Evolutionary conservation across 2,797 vertebrate species (phyloP).

Genomic region (Catharus ustulatus): DNA sequence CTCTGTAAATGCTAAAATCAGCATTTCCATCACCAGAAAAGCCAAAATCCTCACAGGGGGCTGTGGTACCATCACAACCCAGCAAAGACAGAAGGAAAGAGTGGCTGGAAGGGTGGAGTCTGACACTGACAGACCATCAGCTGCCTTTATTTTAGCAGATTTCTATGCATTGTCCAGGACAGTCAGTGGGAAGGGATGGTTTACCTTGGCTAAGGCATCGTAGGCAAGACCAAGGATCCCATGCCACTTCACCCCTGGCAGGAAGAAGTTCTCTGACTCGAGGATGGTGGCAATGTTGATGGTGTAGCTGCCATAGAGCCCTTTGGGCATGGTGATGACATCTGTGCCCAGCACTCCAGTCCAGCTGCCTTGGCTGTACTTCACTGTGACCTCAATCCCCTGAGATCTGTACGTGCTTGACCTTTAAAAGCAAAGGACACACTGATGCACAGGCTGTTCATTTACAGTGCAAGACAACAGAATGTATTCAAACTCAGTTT

Average conservation of each 20-base stretch:
- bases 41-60: background rate
- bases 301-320: constrained; percentile 81
- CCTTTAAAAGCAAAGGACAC: constrained; percentile 70
- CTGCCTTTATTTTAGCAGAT: background rate
- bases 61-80: background rate
- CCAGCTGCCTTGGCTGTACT: constrained; percentile 97
- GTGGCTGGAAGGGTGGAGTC: background rate
- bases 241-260: constrained; percentile 92
- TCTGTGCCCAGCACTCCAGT: constrained; percentile 90
- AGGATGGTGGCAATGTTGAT: constrained; percentile 91
- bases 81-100: background rate
- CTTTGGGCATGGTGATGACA: constrained; percentile 83
- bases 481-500: background rate
- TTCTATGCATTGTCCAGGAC: background rate
- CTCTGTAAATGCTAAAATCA: background rate
- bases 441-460: background rate
- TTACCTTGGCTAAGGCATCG: constrained; percentile 88
- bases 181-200: background rate
- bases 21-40: background rate
- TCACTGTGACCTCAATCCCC: constrained; percentile 83
- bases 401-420: constrained; percentile 84
- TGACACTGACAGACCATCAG: background rate
- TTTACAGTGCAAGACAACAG: background rate
- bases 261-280: constrained; percentile 91
- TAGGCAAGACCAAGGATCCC: constrained; percentile 97